Base-by-base conservation (phyloP, 2,113 vertebrate genomes). In the Carassius gibelio region DNA sequence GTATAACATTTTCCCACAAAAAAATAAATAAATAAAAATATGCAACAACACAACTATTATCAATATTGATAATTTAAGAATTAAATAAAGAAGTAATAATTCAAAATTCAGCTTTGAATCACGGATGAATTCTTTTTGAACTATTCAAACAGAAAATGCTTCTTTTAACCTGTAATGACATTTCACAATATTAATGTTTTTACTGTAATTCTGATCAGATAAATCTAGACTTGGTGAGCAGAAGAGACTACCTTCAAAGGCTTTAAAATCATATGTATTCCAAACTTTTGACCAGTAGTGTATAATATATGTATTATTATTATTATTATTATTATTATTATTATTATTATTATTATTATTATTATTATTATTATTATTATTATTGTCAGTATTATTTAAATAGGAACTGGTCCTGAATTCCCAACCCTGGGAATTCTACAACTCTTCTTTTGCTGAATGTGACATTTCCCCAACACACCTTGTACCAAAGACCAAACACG, bases 271-370 rank as follows among this genome's bases (percentile, higher is more conserved):
- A 1, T 64, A 64, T 26, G 15, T 30, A 34, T 68, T 68, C 13
- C 26, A 68, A 30, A 14, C 48, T 68, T 68, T 68, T 68, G 64
- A 68, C 13, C 26, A 68, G 14, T 30, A 15, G 23, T 66, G 23
- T 66, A 48, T 2, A 30, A 3, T 66, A 8, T 30, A 1, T 66
- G 23, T 66, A 66, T n/a, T 62, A n/a, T 66, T 30, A 26, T 66
- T 66, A 66, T 26, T 71, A 19, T 11, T 34, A 68, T 26, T 26
- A 26, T 26, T 66, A 66, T n/a, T 62, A n/a, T 66, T 30, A 26
- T 66, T 66, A 66, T 26, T 71, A n/a, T n/a, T n/a, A n/a, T n/a
- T 66, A 66, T n/a, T 62, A n/a, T 66, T 30, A 26, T 66, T 66
- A 66, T 26, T 71, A 19, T 11, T 34, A 68, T 26, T 26, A 26